These are phyloP conservation scores for Piscicola geometra DNA, from an alignment of 2,888 invertebrate genomes.

Conservation along the genomic window DNA sequence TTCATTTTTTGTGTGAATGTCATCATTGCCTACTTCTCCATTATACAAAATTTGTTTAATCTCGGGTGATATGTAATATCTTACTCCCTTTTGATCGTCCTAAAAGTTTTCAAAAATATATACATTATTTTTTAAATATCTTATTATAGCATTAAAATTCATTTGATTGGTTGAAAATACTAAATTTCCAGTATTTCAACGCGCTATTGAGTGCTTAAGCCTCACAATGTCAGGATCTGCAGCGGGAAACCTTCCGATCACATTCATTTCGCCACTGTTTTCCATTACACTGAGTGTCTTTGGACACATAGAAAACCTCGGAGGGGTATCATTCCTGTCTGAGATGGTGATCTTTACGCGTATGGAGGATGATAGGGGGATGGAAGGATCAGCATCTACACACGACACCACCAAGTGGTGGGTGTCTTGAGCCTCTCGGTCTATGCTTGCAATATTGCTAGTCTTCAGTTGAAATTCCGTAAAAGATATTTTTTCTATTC, in stretches of 20 bases:
- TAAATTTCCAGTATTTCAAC: too few relatives aligned
- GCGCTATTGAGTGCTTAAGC: too few relatives aligned
- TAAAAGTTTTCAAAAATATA: not conserved
- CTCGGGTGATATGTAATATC: not conserved
- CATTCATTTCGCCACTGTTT: not conserved
- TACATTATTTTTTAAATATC: too few relatives aligned
- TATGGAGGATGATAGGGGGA: slow-evolving; percentile 21
- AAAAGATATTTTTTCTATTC: slow-evolving; percentile 27
- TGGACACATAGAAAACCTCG: slow-evolving; percentile 10
- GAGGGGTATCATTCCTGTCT: slow-evolving; percentile 27
- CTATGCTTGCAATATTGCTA: not conserved
- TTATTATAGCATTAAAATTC: too few relatives aligned
- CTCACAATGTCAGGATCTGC: slow-evolving; percentile 21
- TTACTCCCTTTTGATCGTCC: not conserved
- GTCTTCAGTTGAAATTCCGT: slow-evolving; percentile 10
- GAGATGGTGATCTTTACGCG: not conserved
- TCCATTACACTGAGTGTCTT: slow-evolving; percentile 6
- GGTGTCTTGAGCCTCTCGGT: slow-evolving; percentile 12
- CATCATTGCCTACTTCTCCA: not conserved
- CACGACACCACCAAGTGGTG: slow-evolving; percentile 8
- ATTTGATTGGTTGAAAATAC: too few relatives aligned
- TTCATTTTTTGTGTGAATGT: too few relatives aligned
- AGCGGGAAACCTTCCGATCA: slow-evolving; percentile 7
- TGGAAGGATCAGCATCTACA: slow-evolving; percentile 7
- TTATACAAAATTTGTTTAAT: not conserved